Conservation (phyloP, 2,888 invertebrate genomes). For the Meandrusa payeni region DNA sequence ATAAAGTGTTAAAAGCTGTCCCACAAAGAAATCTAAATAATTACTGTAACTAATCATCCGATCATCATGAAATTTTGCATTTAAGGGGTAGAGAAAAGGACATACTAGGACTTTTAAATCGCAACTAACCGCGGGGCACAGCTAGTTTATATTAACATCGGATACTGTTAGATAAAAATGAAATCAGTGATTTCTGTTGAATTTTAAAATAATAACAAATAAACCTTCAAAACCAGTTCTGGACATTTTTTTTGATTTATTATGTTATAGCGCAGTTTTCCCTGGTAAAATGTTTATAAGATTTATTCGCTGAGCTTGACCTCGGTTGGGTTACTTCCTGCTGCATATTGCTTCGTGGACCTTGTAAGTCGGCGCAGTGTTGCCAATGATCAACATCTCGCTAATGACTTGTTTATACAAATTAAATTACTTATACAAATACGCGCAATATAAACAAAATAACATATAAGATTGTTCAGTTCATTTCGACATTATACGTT, state of each 20-base stretch:
- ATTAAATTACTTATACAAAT: conserved; percentile 30
- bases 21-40: no score
- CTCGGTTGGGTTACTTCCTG: conserved; percentile 67
- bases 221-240: conserved; percentile 16
- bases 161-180: neutral
- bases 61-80: no score
- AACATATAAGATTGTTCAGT: no score
- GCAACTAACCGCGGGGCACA: no score
- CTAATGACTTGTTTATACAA: conserved; percentile 45
- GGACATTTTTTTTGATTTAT: conserved; percentile 9
- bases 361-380: conserved; percentile 59
- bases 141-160: no score
- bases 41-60: no score
- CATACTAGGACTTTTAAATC: no score
- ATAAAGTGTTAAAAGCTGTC: no score
- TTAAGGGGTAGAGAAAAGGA: no score
- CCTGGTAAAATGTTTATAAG: conserved; percentile 23
- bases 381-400: conserved; percentile 46
- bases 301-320: conserved; percentile 43
- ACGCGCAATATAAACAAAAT: conserved; percentile 22
- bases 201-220: conserved; percentile 10
- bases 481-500: no score
- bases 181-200: conserved; percentile 6
- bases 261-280: conserved; percentile 14
- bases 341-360: conserved; percentile 61